phyloP scores from a whole-genome alignment of 2,888 invertebrate genomes.

The Ochropleura leucogaster region DNA sequence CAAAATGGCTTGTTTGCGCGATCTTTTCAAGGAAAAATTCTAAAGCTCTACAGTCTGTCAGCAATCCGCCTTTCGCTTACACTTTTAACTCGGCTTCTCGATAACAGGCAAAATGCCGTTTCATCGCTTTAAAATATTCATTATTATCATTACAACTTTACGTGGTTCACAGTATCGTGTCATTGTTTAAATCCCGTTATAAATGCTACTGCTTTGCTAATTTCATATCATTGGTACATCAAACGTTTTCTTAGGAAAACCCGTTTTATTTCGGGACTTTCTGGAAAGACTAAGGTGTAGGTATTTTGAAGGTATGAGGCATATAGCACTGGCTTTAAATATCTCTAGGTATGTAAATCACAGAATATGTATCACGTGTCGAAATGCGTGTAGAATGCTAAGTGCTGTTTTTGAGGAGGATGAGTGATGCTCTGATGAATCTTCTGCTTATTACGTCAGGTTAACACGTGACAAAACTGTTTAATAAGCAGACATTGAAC shows the following conservation, averaged over 20 bases:
- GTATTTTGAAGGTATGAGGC: constrained; percentile 27
- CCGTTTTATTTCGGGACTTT: constrained; percentile 30
- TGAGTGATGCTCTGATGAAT: constrained; percentile 36
- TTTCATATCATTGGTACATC: constrained; percentile 36
- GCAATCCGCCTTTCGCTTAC: constrained; percentile 42
- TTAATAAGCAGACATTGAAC: constrained; percentile 18
- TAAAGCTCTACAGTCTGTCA: not conserved
- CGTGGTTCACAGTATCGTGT: constrained; percentile 68
- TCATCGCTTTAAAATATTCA: constrained; percentile 65
- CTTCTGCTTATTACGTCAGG: constrained; percentile 23
- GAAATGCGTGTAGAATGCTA: constrained; percentile 36
- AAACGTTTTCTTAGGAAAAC: constrained; percentile 40
- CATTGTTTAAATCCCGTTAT: constrained; percentile 71
- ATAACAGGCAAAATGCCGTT: constrained; percentile 65
- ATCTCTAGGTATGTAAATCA: constrained; percentile 33
- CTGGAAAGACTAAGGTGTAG: constrained; percentile 16
- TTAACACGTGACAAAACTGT: constrained; percentile 38
- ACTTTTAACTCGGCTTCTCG: constrained; percentile 41
- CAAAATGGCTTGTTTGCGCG: not conserved
- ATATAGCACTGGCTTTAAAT: constrained; percentile 22
- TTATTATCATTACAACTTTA: constrained; percentile 66
- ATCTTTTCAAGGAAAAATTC: not conserved
- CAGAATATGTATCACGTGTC: constrained; percentile 27
- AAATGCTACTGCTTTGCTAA: constrained; percentile 53
- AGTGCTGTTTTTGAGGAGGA: constrained; percentile 25